Base-by-base conservation (phyloP, 2,888 invertebrate species). In the Trachelus troglodyta region DNA sequence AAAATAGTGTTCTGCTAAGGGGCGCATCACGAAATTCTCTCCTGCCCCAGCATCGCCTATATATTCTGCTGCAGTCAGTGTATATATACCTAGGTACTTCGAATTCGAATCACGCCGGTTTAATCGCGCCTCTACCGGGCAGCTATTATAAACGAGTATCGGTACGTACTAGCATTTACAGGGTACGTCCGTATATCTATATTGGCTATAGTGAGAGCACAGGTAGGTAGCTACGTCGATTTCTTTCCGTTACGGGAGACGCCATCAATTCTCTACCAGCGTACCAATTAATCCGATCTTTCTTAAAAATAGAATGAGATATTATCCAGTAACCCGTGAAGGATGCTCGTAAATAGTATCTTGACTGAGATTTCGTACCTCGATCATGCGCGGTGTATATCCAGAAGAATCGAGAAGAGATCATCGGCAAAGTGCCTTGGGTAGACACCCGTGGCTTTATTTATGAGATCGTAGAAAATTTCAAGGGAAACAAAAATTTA, bases 301-400 rank as follows among this genome's bases (percentile, higher is more conserved):
- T 71, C 56, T 83, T 81, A 86, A 84, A 86, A 86, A 86, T 86
- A 81, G 83, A 83, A 86, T 86, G 86, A 86, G 85, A 84, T 83
- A 84, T 84, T 81, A 82, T 81, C 81, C 79, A 84, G 76, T 79
- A 73, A 82, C 68, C 33, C 69, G 80, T 82, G 84, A 85, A 81
- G 81, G 80, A 83, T 85, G 80, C 76, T 79, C 34, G 73, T 75
- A 79, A 79, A 81, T 74, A 79, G 78, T 83, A 81, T 81, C 81
- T 78, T 69, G 82, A 79, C 56, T 56, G 23, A 56, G 77, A 78
- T 81, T 79, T 81, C 75, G 79, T 76, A 76, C 80, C 79, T 76
- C 75, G 69, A 56, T 56, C 56, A 56, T 56, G 56, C 56, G 56
- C 56, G 56, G 9, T 56, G 23, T 23, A 56, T 9, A 56, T 9